These are phyloP conservation scores for Epistrophella euchroma DNA, from an alignment of 2,888 invertebrate species.

Conservation along the genomic window DNA sequence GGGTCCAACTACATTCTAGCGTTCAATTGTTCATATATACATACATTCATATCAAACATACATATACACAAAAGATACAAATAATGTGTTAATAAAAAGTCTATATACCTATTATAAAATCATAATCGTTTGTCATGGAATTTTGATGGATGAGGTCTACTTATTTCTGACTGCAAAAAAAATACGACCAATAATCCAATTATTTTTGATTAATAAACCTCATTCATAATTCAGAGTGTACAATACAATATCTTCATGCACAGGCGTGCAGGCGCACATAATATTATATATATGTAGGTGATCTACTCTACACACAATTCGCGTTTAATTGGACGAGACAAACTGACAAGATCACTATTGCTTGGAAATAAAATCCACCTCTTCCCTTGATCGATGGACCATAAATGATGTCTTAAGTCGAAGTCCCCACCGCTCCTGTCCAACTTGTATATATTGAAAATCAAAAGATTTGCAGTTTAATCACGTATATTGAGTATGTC, in stretches of 20 bases:
- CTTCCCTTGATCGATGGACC: conserved; percentile 41
- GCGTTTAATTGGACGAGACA: conserved; percentile 57
- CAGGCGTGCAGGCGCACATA: background rate
- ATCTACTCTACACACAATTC: conserved; percentile 24
- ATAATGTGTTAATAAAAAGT: background rate
- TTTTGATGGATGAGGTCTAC: conserved; percentile 39
- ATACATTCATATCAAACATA: no score
- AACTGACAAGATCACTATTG: conserved; percentile 40
- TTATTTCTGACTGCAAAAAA: background rate
- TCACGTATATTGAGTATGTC: conserved; percentile 70
- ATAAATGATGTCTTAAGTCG: conserved; percentile 1
- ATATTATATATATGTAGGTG: background rate
- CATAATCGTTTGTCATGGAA: conserved; percentile 54
- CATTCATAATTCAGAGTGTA: conserved; percentile 18
- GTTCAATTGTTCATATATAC: no score
- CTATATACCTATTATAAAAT: conserved; percentile 29
- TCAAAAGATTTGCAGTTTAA: conserved; percentile 44
- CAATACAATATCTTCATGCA: background rate
- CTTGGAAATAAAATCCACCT: conserved; percentile 47
- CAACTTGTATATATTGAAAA: background rate
- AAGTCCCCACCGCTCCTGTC: background rate
- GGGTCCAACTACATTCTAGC: no score
- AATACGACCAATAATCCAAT: conserved; percentile 54
- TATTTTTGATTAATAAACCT: conserved; percentile 66
- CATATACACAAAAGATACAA: background rate